Percentiles rank a stretch among this genome's conserved stretches.
These are phyloP conservation scores for Sminthurides bifidus DNA, from an alignment of 1,140 invertebrate species.

Conservation along the genomic window DNA sequence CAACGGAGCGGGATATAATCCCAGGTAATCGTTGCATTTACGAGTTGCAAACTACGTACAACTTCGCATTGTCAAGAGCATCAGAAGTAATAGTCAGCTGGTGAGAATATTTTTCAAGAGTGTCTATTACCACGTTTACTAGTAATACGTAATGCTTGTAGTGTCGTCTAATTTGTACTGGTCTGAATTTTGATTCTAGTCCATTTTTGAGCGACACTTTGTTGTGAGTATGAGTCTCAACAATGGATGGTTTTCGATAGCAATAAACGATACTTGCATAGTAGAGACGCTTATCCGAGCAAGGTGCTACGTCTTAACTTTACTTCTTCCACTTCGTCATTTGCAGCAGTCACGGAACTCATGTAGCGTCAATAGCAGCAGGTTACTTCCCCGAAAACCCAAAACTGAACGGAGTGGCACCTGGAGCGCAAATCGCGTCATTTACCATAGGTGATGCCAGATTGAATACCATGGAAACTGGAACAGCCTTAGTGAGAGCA, in stretches of 20 bases:
- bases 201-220: conserved; percentile 70
- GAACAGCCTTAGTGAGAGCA: conserved; percentile 77
- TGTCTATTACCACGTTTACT: no score
- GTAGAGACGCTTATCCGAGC: conserved; percentile 77
- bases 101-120: conserved; percentile 26
- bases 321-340: conserved; percentile 47
- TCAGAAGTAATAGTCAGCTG: conserved; percentile 68
- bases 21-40: conserved; percentile 78
- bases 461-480: conserved; percentile 86
- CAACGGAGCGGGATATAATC: conserved; percentile 62
- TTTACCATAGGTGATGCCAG: conserved; percentile 52
- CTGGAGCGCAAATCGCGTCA: conserved; percentile 90
- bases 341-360: conserved; percentile 67
- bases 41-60: conserved; percentile 73
- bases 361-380: conserved; percentile 84
- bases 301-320: conserved; percentile 50
- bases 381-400: conserved; percentile 65
- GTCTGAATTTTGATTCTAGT: conserved; percentile 33
- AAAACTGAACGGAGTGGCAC: conserved; percentile 86
- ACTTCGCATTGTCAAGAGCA: conserved; percentile 65
- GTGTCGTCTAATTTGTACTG: neutral
- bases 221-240: conserved; percentile 87
- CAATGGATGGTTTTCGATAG: conserved; percentile 89
- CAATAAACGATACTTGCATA: conserved; percentile 75
- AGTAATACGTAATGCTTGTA: no score